Conservation (phyloP, 2,113 vertebrate genomes). For the Takifugu flavidus region DNA sequence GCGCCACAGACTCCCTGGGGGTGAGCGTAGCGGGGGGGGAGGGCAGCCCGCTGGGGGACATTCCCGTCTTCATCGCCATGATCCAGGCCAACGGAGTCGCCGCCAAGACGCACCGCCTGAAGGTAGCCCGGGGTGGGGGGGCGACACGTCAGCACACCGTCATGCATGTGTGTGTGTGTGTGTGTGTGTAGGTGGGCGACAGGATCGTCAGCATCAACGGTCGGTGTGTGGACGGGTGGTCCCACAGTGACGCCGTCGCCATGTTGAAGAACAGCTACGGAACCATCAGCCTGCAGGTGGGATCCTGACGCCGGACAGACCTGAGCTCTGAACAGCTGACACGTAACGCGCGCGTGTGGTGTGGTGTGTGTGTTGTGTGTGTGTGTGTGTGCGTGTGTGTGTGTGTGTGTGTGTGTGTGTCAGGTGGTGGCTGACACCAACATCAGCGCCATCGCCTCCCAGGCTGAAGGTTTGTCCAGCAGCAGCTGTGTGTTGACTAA, state of each 20-base stretch:
- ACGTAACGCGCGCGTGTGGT: neutral
- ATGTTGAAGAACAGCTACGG: constrained; percentile 91
- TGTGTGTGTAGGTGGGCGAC: constrained; percentile 85
- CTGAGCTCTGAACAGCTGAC: neutral
- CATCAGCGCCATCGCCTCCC: constrained; percentile 87
- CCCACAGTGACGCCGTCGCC: constrained; percentile 88
- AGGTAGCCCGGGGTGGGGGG: constrained; percentile 74
- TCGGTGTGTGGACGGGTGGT: constrained; percentile 83
- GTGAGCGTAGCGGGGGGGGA: constrained; percentile 94
- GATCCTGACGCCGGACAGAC: neutral
- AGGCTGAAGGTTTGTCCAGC: constrained; percentile 85
- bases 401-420: constrained; percentile 17
- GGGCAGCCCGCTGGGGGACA: constrained; percentile 91
- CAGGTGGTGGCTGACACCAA: constrained; percentile 95
- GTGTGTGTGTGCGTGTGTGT: constrained; percentile 4
- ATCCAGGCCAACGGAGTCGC: constrained; percentile 93
- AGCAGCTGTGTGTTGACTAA: constrained; percentile 66
- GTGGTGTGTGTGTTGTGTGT: constrained; percentile 7
- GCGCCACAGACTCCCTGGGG: constrained; percentile 85
- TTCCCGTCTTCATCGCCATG: constrained; percentile 96
- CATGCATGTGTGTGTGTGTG: neutral
- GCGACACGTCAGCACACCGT: constrained; percentile 65
- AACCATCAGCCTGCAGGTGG: constrained; percentile 87
- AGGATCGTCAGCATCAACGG: constrained; percentile 92
- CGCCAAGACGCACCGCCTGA: constrained; percentile 86